Conservation (phyloP, 2,113 vertebrate genomes). For the Malurus cyaneus region DNA sequence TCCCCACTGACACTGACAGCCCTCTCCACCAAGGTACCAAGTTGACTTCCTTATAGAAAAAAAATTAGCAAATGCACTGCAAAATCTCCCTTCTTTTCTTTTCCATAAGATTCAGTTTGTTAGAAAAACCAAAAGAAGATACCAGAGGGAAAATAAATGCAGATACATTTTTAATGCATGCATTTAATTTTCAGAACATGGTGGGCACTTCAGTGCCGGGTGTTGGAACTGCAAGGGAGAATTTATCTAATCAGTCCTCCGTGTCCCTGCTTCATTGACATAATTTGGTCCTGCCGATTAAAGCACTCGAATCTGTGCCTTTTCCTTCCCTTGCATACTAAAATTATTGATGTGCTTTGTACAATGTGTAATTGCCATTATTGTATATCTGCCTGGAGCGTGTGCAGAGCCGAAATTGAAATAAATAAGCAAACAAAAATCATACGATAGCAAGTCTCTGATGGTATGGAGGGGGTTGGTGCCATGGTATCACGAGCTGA, state of each 20-base stretch:
- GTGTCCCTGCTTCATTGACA: neutral
- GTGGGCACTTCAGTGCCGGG: neutral
- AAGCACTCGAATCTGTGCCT: neutral
- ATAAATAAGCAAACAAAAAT: constrained; percentile 62
- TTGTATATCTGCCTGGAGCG: constrained; percentile 31
- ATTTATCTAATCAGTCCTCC: constrained; percentile 40
- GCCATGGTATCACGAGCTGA: neutral
- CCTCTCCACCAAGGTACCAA: neutral
- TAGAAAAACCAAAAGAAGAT: neutral
- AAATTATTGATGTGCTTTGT: constrained; percentile 59
- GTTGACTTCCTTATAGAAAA: neutral
- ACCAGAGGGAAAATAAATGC: constrained; percentile 50
- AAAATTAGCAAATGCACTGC: neutral
- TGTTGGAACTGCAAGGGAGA: neutral
- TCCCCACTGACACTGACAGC: neutral
- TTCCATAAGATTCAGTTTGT: neutral
- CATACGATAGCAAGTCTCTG: neutral
- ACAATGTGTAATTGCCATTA: constrained; percentile 59
- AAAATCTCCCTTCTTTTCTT: neutral
- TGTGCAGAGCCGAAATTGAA: constrained; percentile 37
- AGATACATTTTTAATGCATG: constrained; percentile 41
- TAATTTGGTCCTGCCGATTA: constrained; percentile 37
- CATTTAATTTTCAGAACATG: constrained; percentile 50
- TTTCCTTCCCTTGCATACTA: constrained; percentile 29
- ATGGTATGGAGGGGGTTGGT: neutral